Evolutionary conservation across 2,888 invertebrate genomes (phyloP).

Genomic region (Fragum whitleyi): DNA sequence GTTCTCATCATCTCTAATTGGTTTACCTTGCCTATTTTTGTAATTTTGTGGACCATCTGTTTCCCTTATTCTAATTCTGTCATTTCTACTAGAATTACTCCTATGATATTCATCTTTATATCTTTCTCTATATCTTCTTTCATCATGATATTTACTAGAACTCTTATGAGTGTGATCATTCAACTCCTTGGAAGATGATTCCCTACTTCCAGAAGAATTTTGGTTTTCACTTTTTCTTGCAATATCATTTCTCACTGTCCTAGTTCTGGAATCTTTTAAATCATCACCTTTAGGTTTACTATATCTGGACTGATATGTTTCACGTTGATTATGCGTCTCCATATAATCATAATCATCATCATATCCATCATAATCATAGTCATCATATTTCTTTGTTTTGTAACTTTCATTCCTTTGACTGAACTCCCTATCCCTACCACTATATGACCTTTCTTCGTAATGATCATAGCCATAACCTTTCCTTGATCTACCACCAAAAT

Average conservation of each 20-base stretch:
- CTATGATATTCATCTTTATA: conserved; percentile 17
- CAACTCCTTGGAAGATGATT: not conserved
- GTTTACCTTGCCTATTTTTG: too few relatives aligned
- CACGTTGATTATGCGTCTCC: conserved; percentile 10
- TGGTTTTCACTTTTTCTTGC: not conserved
- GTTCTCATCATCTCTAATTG: too few relatives aligned
- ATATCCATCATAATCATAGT: not conserved
- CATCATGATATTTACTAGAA: not conserved
- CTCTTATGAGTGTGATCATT: not conserved
- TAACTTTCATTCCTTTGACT: not conserved
- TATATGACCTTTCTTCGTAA: not conserved
- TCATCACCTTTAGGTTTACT: not conserved
- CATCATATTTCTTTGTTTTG: conserved; percentile 24
- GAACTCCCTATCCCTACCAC: not conserved
- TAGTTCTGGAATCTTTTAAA: not conserved
- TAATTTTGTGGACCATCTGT: too few relatives aligned
- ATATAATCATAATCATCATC: conserved; percentile 20
- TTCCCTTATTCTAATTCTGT: not conserved
- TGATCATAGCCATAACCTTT: conserved; percentile 22
- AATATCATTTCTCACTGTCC: not conserved
- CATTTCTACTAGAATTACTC: not conserved
- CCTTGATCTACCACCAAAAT: conserved; percentile 5
- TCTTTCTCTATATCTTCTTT: conserved; percentile 2
- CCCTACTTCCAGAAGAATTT: not conserved
- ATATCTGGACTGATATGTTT: conserved; percentile 12